A percentile compares a stretch with the other conserved stretches of the same genome.
These are phyloP conservation scores for Raillietiella orientalis DNA, from an alignment of 2,888 invertebrate species.

Conservation along the genomic window DNA sequence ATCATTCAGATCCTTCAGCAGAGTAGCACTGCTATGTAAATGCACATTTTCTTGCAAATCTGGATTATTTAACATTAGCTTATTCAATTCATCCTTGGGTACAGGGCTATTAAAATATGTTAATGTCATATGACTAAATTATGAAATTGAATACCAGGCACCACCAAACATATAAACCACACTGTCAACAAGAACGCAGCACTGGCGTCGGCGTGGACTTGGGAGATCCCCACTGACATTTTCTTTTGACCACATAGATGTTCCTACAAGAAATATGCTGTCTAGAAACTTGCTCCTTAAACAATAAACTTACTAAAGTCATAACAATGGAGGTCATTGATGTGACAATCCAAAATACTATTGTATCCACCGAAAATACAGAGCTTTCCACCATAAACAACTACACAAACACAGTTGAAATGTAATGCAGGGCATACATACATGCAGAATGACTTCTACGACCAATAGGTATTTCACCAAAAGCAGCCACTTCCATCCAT, in stretches of 20 bases:
- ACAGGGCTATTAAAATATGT: no score
- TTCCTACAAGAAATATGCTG: no score
- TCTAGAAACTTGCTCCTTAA: no score
- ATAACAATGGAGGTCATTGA: conserved; percentile 31
- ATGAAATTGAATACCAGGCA: no score
- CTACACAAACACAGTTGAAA: conserved; percentile 17
- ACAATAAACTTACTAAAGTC: no score
- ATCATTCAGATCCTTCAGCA: conserved; percentile 45
- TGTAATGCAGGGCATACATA: conserved; percentile 16
- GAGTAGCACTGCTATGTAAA: no score
- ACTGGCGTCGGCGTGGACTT: conserved; percentile 34
- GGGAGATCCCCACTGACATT: conserved; percentile 24
- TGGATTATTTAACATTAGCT: no score
- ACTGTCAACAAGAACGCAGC: conserved; percentile 35
- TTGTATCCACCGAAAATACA: conserved; percentile 77
- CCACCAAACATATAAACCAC: conserved; percentile 62
- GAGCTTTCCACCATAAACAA: conserved; percentile 36
- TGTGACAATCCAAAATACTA: conserved; percentile 36
- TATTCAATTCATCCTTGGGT: no score
- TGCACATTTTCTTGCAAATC: no score
- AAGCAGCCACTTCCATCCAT: conserved; percentile 28
- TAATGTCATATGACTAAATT: no score
- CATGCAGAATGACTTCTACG: conserved; percentile 71
- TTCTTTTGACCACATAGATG: conserved; percentile 23
- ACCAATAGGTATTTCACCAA: conserved; percentile 31